Conservation (phyloP, 2,113 vertebrate genomes). For the Pseudorectes ferrugineus region DNA sequence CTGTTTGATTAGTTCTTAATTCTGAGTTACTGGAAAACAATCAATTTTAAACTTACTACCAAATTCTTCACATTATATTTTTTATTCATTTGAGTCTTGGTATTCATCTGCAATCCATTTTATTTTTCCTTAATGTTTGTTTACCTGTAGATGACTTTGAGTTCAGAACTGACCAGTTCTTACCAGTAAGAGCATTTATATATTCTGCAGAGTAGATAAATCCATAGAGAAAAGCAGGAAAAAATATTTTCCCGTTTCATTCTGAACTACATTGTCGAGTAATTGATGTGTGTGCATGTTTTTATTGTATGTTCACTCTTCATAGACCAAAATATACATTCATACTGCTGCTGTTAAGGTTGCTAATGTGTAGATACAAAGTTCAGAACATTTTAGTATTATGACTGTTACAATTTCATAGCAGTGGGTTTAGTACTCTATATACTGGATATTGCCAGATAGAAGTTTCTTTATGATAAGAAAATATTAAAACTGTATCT, state of each 20-base stretch:
- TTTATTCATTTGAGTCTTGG: neutral
- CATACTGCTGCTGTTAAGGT: neutral
- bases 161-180: conserved; percentile 94
- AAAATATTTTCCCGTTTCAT: neutral
- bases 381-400: neutral
- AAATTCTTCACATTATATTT: neutral
- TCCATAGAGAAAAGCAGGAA: neutral
- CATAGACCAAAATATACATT: neutral
- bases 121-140: conserved; percentile 75
- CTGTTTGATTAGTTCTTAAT: neutral
- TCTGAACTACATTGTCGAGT: neutral
- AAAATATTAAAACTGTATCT: neutral
- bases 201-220: neutral
- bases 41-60: neutral
- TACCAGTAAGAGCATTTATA: conserved; percentile 81
- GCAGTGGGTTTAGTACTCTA: neutral
- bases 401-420: neutral
- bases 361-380: neutral
- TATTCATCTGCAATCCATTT: neutral
- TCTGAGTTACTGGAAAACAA: neutral
- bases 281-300: neutral
- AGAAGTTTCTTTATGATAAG: neutral
- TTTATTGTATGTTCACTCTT: neutral
- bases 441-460: neutral
- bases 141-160: conserved; percentile 97